Percentiles rank a stretch among this genome's conserved stretches.
These are phyloP conservation scores for Choristoneura fumiferana DNA, from an alignment of 1,140 invertebrate species.

Conservation along the genomic window DNA sequence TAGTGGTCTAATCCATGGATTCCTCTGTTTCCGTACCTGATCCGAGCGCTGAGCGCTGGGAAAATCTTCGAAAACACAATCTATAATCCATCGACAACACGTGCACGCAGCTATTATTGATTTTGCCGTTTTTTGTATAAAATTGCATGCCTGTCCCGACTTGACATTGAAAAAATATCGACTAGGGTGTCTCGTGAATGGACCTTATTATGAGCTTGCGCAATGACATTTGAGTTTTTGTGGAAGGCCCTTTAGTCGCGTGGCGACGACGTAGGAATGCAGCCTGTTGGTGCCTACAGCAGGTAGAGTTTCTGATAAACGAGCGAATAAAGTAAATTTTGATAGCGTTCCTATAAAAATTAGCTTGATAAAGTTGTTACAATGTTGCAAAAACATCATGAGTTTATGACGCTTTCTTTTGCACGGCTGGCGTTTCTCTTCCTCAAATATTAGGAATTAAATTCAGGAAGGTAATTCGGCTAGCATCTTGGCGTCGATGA, in stretches of 20 bases:
- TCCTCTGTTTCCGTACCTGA: constrained; percentile 47
- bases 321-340: background rate
- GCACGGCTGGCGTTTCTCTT: too few relatives aligned
- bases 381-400: too few relatives aligned
- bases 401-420: too few relatives aligned
- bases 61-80: constrained; percentile 73
- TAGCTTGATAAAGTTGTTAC: too few relatives aligned
- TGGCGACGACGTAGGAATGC: constrained; percentile 43
- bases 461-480: too few relatives aligned
- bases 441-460: too few relatives aligned
- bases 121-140: constrained; percentile 75
- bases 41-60: constrained; percentile 60
- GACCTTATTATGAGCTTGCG: constrained; percentile 73
- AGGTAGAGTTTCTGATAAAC: constrained; percentile 12
- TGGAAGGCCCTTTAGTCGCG: constrained; percentile 37
- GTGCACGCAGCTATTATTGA: constrained; percentile 74
- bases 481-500: too few relatives aligned
- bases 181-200: constrained; percentile 62
- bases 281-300: constrained; percentile 29
- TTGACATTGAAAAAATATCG: constrained; percentile 69
- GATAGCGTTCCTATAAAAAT: too few relatives aligned
- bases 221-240: constrained; percentile 70
- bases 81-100: constrained; percentile 76
- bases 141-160: constrained; percentile 66
- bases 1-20: too few relatives aligned